Base-by-base conservation (phyloP, 2,113 vertebrate species). In the Erythrolamprus reginae region DNA sequence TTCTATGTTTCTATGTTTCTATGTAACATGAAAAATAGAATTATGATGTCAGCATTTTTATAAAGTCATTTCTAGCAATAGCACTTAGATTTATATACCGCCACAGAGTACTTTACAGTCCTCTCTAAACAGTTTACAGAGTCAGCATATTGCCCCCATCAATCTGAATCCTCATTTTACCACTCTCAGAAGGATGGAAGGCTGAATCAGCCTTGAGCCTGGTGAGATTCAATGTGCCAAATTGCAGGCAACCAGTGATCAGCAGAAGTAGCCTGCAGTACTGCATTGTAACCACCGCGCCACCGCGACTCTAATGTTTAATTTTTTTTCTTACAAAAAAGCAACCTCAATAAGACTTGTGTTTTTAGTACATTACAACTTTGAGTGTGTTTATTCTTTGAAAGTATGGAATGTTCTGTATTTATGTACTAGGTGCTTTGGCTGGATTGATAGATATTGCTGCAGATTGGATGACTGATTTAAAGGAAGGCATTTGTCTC, bases 361-460 rank as follows among this genome's bases (percentile, higher is more conserved):
- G 23, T 82, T 89, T 45, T 70, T 12, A 82, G 51, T 61, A 85
- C n/a, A 38, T 89, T 89, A 82, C 3, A 33, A 1, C 82, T 93
- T 84, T 51, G 90, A 3, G 26, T 83, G 4, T 93, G n/a, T n/a
- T 56, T 0, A 88, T 92, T 91, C 5, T 51, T 23, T 70, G 55
- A 90, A 82, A 58, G 19, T 87, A 0, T 86, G 92, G 91, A 95
- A 56, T 86, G 19, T 65, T 56, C 89, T 86, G 42, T 94, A 0
- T 94, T 94, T 90, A 56, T 90, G 1, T 47, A 89, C 92, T 93
- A 99, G 99, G 99, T 93, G 99, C 99, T n/a, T 93, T 99, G 96
- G 99, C 99, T 42, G 99, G 99, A 91, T 96, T 99, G 94, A 99
- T 99, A 95, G 99, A 99, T 95, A 99, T 99, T 90, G 99, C 98